phyloP scores from a whole-genome alignment of 2,113 vertebrate genomes.

The Gallinago paraguaiae region DNA sequence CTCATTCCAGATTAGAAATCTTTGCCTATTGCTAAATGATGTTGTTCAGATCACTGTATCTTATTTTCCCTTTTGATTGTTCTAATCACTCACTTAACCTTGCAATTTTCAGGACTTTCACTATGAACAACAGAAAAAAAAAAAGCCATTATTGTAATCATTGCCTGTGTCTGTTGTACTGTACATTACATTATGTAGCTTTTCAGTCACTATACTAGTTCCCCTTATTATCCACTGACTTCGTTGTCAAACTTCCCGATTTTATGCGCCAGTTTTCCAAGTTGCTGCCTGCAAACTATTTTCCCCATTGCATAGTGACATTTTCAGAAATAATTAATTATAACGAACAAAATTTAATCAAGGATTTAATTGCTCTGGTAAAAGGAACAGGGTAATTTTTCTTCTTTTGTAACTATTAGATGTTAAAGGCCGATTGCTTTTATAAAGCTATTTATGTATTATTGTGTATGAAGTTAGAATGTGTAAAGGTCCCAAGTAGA shows the following conservation, averaged over 20 bases:
- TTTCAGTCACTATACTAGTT: neutral
- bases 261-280: neutral
- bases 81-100: neutral
- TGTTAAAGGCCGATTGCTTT: neutral
- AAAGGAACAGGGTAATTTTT: neutral
- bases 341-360: neutral
- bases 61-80: neutral
- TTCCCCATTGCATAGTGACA: neutral
- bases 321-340: neutral
- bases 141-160: neutral
- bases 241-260: neutral
- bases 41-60: neutral
- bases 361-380: neutral
- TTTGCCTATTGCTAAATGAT: neutral
- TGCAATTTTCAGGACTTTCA: neutral
- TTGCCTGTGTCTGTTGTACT: neutral
- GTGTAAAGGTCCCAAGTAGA: neutral
- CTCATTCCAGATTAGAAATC: neutral
- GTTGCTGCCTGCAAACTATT: neutral
- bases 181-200: accelerated
- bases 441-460: neutral
- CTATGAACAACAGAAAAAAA: neutral
- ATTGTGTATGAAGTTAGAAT: neutral
- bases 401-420: neutral
- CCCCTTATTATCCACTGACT: neutral